Evolutionary conservation across 2,888 invertebrate species (phyloP).

Genomic region (Calameuta pallipes): DNA sequence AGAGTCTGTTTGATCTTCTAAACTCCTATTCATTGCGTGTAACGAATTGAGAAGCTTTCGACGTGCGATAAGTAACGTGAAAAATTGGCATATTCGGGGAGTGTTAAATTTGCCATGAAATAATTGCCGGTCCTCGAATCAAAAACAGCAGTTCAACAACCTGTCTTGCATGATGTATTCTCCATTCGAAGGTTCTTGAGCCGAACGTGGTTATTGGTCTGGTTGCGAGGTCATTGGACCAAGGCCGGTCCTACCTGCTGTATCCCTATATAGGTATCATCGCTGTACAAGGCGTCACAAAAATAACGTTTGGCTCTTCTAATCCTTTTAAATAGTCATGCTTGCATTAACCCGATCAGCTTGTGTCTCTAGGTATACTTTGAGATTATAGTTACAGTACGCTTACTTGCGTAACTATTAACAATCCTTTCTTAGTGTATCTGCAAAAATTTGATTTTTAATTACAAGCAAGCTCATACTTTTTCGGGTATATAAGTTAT

Average conservation of each 20-base stretch:
- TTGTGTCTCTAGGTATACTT: neutral
- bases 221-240: constrained; percentile 56
- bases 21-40: neutral
- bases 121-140: constrained; percentile 30
- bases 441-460: neutral
- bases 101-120: constrained; percentile 7
- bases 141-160: constrained; percentile 31
- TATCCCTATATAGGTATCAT: constrained; percentile 19
- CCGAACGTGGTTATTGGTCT: constrained; percentile 23
- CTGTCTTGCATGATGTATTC: constrained; percentile 20
- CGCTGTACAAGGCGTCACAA: neutral
- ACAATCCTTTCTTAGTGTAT: no score
- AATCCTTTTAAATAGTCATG: neutral
- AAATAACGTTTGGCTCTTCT: neutral
- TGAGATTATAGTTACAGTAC: neutral
- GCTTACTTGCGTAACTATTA: neutral
- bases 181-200: constrained; percentile 18
- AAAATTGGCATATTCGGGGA: neutral
- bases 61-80: neutral
- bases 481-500: neutral
- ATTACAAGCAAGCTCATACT: neutral
- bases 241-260: constrained; percentile 54
- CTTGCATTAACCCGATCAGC: neutral
- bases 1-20: neutral
- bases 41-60: neutral